Base-by-base conservation (phyloP, 2,113 vertebrate genomes). In the Hippocampus comes region DNA sequence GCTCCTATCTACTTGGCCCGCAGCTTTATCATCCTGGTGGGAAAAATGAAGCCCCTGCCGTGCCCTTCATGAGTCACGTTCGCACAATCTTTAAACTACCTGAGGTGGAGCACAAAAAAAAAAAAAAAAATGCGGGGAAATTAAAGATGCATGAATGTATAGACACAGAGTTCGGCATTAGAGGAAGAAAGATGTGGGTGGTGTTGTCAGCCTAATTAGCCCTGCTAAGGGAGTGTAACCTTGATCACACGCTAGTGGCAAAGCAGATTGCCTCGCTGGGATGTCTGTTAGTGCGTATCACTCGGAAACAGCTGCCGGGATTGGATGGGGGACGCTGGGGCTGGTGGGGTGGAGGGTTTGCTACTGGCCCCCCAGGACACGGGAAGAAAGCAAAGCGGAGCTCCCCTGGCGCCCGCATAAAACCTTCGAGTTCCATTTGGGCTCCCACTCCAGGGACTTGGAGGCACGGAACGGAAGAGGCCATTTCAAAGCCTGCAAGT, bases 401-500 rank as follows among this genome's bases (percentile, higher is more conserved):
- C 71, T 83, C 75, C 79, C 78, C n/a, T 9, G 77, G 77, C 70
- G 70, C 71, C 34, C 0, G 85, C 64, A 86, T 90, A 76, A 90
- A 91, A 87, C 77, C 43, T 76, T 82, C 74, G 74, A 72, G 79
- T 78, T 80, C 77, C 76, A 42, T 87, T 86, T 73, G 0, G 21
- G 74, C 75, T 78, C 63, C 68, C 79, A 83, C 89, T 89, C 80
- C 30, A 72, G 78, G 71, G 82, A 88, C 60, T 76, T 74, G 72
- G 74, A 77, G 67, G 73, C 63, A 77, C 76, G 77, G 63, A 69
- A 43, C 67, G 72, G 66, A 78, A 27, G 64, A 77, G 51, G 53
- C 23, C 42, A 72, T 78, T 68, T 65, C 70, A 70, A 82, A 80
- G 81, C 67, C 74, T 83, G 82, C 76, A 48, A 89, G 84, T 91